A percentile compares a stretch with the other conserved stretches of the same genome.
Evolutionary conservation across 1,140 invertebrate species (phyloP).

Genomic region (Philaenus spumarius): DNA sequence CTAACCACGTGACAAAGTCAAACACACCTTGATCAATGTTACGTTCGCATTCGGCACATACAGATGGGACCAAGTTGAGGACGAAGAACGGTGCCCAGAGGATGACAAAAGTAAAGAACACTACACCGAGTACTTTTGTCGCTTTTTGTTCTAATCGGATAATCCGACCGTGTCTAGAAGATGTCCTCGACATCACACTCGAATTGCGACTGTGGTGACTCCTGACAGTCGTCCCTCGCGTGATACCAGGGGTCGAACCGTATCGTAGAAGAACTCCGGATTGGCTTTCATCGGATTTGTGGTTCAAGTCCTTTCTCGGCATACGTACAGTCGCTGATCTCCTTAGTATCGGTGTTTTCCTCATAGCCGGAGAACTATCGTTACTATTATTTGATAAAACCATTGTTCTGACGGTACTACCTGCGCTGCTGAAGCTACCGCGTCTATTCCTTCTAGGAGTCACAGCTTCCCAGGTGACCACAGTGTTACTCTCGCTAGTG

Average conservation of each 20-base stretch:
- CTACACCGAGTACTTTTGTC: conserved; percentile 87
- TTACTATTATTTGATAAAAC: conserved; percentile 3
- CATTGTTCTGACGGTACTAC: conserved; percentile 20
- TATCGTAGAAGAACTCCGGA: conserved; percentile 7
- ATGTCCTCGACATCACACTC: conserved; percentile 71
- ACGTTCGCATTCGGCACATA: conserved; percentile 70
- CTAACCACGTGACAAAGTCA: conserved; percentile 82
- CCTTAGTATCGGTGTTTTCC: conserved; percentile 38
- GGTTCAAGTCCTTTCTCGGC: conserved; percentile 3
- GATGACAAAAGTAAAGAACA: conserved; percentile 90
- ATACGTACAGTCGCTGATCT: conserved; percentile 46
- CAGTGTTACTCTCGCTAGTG: conserved; percentile 14
- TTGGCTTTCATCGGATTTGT: background rate
- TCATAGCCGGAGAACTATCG: background rate
- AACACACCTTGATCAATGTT: conserved; percentile 69
- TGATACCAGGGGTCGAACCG: conserved; percentile 28
- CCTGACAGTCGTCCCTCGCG: conserved; percentile 43
- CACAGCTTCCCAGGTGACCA: conserved; percentile 25
- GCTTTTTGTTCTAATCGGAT: conserved; percentile 84
- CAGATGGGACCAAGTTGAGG: conserved; percentile 70
- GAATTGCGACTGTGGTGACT: conserved; percentile 64
- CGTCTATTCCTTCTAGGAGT: conserved; percentile 10
- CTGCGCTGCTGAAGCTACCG: conserved; percentile 21
- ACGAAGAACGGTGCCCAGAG: conserved; percentile 93
- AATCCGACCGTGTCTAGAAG: conserved; percentile 71